Evolutionary conservation across 2,113 vertebrate genomes (phyloP).

Genomic region (Brachionichthys hirsutus): DNA sequence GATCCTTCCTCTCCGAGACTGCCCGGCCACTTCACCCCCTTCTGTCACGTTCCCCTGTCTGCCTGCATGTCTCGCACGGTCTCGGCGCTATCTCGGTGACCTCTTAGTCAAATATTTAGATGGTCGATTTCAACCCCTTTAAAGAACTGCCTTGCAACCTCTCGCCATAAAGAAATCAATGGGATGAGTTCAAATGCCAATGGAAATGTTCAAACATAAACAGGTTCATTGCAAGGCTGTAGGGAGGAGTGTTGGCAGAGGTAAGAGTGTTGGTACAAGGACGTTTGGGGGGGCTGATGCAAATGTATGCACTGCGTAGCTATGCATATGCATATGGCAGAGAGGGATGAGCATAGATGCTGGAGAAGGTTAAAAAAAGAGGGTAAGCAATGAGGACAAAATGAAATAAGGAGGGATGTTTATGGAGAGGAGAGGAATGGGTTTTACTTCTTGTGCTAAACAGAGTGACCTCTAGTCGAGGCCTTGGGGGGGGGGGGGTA

Average conservation of each 20-base stretch:
- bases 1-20: constrained; percentile 36
- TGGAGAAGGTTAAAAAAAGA: constrained; percentile 64
- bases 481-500: constrained; percentile 60
- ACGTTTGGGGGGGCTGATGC: constrained; percentile 53
- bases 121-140: constrained; percentile 73
- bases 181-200: constrained; percentile 75
- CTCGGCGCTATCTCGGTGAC: constrained; percentile 57
- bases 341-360: constrained; percentile 57
- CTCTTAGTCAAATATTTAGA: constrained; percentile 80
- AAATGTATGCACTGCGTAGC: constrained; percentile 75
- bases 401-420: constrained; percentile 50
- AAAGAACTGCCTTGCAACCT: constrained; percentile 67
- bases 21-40: constrained; percentile 45
- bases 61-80: constrained; percentile 52
- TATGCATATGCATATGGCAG: constrained; percentile 73
- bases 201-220: constrained; percentile 72
- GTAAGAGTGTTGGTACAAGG: constrained; percentile 34
- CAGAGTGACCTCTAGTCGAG: constrained; percentile 77
- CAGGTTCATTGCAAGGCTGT: constrained; percentile 68
- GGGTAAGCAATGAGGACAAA: constrained; percentile 59
- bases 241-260: constrained; percentile 51
- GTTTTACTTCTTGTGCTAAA: constrained; percentile 71
- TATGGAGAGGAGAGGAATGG: constrained; percentile 49
- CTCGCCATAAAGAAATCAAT: constrained; percentile 68
- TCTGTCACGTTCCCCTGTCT: constrained; percentile 30